Percentiles rank a stretch among this genome's conserved stretches.
phyloP scores from a whole-genome alignment of 64 coral and sea anemone species.

The Acropora yongei region DNA sequence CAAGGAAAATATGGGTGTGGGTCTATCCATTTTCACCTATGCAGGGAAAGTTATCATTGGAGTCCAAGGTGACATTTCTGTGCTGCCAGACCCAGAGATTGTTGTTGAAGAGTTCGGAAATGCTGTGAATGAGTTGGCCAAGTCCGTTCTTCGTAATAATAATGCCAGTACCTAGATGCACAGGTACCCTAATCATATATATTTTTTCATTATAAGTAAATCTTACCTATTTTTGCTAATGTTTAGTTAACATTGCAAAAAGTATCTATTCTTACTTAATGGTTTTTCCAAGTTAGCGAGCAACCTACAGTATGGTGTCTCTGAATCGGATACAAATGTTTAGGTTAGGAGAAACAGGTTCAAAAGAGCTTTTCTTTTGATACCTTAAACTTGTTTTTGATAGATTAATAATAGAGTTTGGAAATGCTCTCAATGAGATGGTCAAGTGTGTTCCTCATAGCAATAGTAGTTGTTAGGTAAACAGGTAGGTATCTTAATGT shows the following conservation, averaged over 20 bases:
- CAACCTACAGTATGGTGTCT: too few relatives aligned
- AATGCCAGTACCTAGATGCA: too few relatives aligned
- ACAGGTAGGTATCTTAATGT: too few relatives aligned
- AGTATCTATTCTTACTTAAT: too few relatives aligned
- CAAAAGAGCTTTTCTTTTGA: constrained; percentile 61
- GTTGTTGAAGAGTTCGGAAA: constrained; percentile 73
- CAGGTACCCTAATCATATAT: too few relatives aligned
- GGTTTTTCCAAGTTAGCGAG: too few relatives aligned
- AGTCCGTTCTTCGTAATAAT: constrained; percentile 29
- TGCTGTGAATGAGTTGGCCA: constrained; percentile 67
- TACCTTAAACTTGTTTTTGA: constrained; percentile 42
- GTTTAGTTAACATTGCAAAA: too few relatives aligned
- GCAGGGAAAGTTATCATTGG: constrained; percentile 76
- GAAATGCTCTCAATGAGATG: constrained; percentile 60
- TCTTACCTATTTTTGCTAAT: too few relatives aligned
- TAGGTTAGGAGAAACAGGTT: background rate
- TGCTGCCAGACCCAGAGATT: constrained; percentile 74
- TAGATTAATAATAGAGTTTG: constrained; percentile 67
- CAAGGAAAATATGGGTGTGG: constrained; percentile 73
- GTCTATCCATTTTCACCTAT: constrained; percentile 78
- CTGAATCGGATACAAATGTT: too few relatives aligned
- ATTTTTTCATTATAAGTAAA: too few relatives aligned
- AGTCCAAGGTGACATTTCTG: constrained; percentile 63
- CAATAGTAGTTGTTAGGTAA: too few relatives aligned
- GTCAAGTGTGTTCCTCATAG: constrained; percentile 48